These are phyloP conservation scores for Brachionus paranguensis DNA, from an alignment of 1,140 invertebrate genomes.

Conservation along the genomic window DNA sequence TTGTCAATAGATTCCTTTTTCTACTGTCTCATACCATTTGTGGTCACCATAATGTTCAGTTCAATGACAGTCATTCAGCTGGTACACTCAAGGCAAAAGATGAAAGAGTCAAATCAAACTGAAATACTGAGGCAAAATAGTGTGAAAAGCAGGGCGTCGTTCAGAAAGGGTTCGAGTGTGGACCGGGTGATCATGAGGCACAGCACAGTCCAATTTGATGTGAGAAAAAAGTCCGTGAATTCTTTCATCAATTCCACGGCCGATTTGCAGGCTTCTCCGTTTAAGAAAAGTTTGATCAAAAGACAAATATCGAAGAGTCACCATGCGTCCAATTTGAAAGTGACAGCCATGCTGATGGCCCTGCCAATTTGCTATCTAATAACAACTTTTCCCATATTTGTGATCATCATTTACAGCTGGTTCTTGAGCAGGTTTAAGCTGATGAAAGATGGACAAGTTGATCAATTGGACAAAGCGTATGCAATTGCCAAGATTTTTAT, in stretches of 20 bases:
- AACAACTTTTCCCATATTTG: slow-evolving; percentile 23
- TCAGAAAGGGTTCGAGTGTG: not conserved
- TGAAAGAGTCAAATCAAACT: slow-evolving; percentile 13
- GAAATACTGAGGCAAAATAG: slow-evolving; percentile 1
- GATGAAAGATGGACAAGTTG: not conserved
- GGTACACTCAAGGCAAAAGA: not conserved
- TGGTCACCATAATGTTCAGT: slow-evolving; percentile 9
- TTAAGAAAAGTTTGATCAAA: not conserved
- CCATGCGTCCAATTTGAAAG: not conserved
- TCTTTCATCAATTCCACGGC: not conserved
- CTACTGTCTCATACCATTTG: slow-evolving; percentile 2
- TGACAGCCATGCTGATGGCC: slow-evolving; percentile 10
- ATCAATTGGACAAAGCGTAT: not conserved
- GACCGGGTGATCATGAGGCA: not conserved
- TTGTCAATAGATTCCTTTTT: not conserved
- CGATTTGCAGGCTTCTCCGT: not conserved
- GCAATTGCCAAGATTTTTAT: slow-evolving; percentile 15
- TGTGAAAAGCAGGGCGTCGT: not conserved
- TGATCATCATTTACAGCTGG: slow-evolving; percentile 1
- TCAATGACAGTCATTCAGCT: not conserved
- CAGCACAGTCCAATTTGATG: not conserved
- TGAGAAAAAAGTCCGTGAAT: not conserved
- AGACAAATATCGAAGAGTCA: not conserved
- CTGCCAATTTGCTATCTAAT: slow-evolving; percentile 6
- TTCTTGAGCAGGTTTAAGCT: not conserved